Conservation (phyloP, 1,140 invertebrate genomes). For the Oscheius sp. region DNA sequence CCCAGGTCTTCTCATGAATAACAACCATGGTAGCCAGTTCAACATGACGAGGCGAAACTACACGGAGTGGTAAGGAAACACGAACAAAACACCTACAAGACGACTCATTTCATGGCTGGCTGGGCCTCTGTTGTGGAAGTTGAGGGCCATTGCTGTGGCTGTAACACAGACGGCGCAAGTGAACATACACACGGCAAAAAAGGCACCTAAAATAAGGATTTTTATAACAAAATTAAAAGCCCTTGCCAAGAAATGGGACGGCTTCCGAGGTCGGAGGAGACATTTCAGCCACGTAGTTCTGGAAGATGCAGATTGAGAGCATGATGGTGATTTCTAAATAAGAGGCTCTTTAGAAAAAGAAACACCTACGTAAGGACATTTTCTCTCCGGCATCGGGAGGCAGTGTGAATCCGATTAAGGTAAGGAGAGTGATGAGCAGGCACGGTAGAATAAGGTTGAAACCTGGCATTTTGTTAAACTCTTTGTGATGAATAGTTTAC, state of each 20-base stretch:
- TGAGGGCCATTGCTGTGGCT: slow-evolving; percentile 94
- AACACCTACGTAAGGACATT: slow-evolving; percentile 78
- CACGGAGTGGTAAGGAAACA: not conserved
- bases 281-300: slow-evolving; percentile 62
- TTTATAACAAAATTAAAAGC: not conserved
- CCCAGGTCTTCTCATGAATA: slow-evolving; percentile 42
- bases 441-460: slow-evolving; percentile 99
- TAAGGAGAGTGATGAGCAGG: slow-evolving; percentile 96
- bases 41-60: slow-evolving; percentile 41
- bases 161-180: slow-evolving; percentile 98
- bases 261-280: slow-evolving; percentile 94
- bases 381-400: slow-evolving; percentile 98
- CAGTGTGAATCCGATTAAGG: slow-evolving; percentile 92
- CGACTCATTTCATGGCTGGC: slow-evolving; percentile 89
- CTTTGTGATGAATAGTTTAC: slow-evolving; percentile 61
- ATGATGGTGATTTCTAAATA: slow-evolving; percentile 81
- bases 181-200: slow-evolving; percentile 99
- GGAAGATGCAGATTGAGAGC: slow-evolving; percentile 63
- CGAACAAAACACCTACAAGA: slow-evolving; percentile 74
- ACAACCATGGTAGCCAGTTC: slow-evolving; percentile 42
- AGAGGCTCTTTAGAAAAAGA: not conserved
- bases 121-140: slow-evolving; percentile 94
- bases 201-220: slow-evolving; percentile 75
- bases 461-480: slow-evolving; percentile 45
- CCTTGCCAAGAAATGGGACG: slow-evolving; percentile 86